Percentiles rank a stretch among this genome's conserved stretches.
Evolutionary conservation across 2,113 vertebrate species (phyloP).

Genomic region (Zonotrichia leucophrys): DNA sequence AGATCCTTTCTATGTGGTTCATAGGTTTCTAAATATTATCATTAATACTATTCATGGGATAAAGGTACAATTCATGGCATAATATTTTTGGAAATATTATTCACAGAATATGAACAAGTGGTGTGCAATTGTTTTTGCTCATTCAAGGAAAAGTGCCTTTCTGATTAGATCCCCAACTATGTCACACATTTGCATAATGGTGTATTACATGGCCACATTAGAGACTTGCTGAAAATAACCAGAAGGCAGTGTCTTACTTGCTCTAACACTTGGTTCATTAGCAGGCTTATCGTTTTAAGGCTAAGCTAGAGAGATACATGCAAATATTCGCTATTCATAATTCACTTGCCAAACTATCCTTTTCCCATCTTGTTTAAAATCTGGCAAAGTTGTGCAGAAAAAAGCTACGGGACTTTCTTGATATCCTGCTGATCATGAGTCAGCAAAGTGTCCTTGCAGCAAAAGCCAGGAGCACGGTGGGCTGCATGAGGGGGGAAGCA

Average conservation of each 20-base stretch:
- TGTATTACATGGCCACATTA: not conserved
- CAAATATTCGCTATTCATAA: not conserved
- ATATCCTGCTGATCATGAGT: not conserved
- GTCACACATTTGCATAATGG: not conserved
- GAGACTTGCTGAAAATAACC: not conserved
- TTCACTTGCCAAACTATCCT: not conserved
- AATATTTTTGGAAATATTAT: conserved; percentile 27
- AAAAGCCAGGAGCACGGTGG: not conserved
- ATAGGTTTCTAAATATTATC: not conserved
- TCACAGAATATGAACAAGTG: not conserved
- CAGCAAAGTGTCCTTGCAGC: not conserved
- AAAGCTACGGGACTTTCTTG: not conserved
- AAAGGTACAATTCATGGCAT: not conserved
- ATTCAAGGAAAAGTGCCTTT: not conserved
- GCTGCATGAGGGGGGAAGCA: not conserved
- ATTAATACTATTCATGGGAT: not conserved
- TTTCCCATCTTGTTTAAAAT: not conserved
- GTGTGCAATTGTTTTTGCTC: not conserved
- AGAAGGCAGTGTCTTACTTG: not conserved
- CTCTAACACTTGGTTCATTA: not conserved
- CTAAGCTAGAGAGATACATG: not conserved
- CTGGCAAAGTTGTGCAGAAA: not conserved
- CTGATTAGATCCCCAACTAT: not conserved
- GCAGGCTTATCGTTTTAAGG: not conserved
- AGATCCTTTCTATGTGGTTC: not conserved